These are phyloP conservation scores for Halcyon badia DNA, from an alignment of 2,797 vertebrate genomes.

Conservation along the genomic window DNA sequence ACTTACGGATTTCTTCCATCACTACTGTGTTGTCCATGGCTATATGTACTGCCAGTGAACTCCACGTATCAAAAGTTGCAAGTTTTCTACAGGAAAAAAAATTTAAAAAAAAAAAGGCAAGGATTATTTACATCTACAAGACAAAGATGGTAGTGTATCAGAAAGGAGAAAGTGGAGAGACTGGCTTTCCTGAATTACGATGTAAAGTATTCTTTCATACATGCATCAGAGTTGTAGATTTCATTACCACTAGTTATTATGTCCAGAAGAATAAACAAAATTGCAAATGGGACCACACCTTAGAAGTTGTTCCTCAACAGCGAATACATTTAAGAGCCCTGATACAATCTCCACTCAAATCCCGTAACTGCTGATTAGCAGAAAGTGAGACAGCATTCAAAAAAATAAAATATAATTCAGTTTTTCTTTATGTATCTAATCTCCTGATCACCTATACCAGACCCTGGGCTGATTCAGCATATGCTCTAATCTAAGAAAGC, in stretches of 20 bases:
- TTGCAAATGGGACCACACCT: not conserved
- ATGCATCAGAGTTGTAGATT: not conserved
- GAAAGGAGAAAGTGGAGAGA: not conserved
- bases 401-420: not conserved
- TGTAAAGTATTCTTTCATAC: not conserved
- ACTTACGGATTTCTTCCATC: slow-evolving; percentile 98
- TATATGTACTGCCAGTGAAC: slow-evolving; percentile 93
- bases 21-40: slow-evolving; percentile 99
- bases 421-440: not conserved
- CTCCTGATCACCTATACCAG: not conserved
- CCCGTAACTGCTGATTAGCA: not conserved
- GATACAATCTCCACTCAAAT: not conserved
- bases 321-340: not conserved
- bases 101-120: not conserved
- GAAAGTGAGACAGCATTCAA: not conserved
- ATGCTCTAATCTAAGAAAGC: not conserved
- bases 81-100: slow-evolving; percentile 87
- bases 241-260: not conserved
- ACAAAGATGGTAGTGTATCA: not conserved
- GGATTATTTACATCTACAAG: not conserved
- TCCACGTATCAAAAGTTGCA: slow-evolving; percentile 95
- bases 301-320: not conserved
- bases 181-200: not conserved
- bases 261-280: not conserved
- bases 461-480: not conserved